Percentiles rank a stretch among this genome's conserved stretches.
These are phyloP conservation scores for Scolopax bukidnonensis DNA, from an alignment of 2,797 vertebrate species.

Conservation along the genomic window DNA sequence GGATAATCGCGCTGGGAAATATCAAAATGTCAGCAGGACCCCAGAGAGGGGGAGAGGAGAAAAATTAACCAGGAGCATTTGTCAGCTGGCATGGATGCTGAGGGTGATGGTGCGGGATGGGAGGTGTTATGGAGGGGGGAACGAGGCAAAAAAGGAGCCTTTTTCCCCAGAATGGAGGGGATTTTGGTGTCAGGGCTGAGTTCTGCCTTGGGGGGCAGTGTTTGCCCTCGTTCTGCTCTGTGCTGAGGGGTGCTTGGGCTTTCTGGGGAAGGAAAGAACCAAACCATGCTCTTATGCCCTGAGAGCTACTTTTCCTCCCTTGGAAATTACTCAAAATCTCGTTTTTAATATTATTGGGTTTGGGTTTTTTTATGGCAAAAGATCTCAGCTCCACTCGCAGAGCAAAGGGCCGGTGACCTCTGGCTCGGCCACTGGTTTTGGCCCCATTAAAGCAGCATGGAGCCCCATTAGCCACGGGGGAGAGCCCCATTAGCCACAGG, in stretches of 20 bases:
- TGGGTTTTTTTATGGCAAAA: not conserved
- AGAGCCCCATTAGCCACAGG: not conserved
- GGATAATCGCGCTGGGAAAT: conserved; percentile 71
- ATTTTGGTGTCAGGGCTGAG: not conserved
- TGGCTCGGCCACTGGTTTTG: not conserved
- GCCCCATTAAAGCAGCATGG: not conserved
- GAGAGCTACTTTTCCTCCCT: not conserved
- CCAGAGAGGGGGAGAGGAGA: not conserved
- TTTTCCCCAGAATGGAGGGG: not conserved
- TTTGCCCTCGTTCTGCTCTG: not conserved
- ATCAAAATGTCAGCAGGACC: conserved; percentile 71
- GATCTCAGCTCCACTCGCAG: not conserved
- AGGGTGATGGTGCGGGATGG: not conserved
- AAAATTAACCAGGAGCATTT: conserved; percentile 41
- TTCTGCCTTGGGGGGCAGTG: not conserved
- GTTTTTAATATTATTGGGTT: no score
- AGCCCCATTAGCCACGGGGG: not conserved
- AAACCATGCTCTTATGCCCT: rapidly evolving
- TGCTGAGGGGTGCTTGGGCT: rapidly evolving
- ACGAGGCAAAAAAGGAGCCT: not conserved
- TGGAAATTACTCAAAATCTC: not conserved
- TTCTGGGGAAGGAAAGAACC: rapidly evolving
- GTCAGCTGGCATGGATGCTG: conserved; percentile 60
- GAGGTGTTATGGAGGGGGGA: not conserved
- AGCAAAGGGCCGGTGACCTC: not conserved